A percentile compares a stretch with the other conserved stretches of the same genome.
Conservation (phyloP, 1,140 invertebrate species). For the Lepidotrigona ventralis region DNA sequence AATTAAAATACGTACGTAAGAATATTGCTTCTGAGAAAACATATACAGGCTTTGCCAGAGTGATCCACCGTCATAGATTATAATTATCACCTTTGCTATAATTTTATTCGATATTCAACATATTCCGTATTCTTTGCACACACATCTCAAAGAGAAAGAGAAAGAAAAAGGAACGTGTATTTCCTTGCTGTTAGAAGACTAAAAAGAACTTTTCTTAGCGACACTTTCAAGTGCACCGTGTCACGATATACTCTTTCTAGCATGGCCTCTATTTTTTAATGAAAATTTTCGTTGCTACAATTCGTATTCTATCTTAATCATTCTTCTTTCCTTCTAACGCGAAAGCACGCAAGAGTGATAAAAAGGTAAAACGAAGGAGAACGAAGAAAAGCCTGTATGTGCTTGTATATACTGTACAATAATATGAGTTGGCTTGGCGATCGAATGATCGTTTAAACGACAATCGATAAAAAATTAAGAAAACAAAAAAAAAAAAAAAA, state of each 20-base stretch:
- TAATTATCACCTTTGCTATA: slow-evolving; percentile 18
- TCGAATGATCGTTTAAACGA: slow-evolving; percentile 15
- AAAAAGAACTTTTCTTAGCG: background rate
- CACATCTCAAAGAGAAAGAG: background rate
- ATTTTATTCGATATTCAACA: slow-evolving; percentile 13
- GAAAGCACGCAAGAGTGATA: slow-evolving; percentile 38
- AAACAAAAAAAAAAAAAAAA: slow-evolving; percentile 15
- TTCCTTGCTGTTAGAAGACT: background rate
- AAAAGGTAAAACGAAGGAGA: slow-evolving; percentile 60
- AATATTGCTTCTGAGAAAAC: slow-evolving; percentile 64
- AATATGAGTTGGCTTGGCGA: slow-evolving; percentile 24
- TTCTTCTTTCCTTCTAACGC: slow-evolving; percentile 28
- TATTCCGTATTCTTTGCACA: slow-evolving; percentile 2
- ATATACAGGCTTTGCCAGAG: slow-evolving; percentile 77
- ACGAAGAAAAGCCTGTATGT: slow-evolving; percentile 79
- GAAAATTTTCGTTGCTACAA: slow-evolving; percentile 42
- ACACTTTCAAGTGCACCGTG: slow-evolving; percentile 52
- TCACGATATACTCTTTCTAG: slow-evolving; percentile 52
- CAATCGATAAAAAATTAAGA: slow-evolving; percentile 45
- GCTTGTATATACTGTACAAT: slow-evolving; percentile 65
- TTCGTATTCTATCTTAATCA: slow-evolving; percentile 29
- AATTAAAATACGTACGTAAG: slow-evolving; percentile 24
- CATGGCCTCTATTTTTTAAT: slow-evolving; percentile 53
- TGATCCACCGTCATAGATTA: slow-evolving; percentile 10
- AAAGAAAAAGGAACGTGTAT: background rate